Evolutionary conservation across 1,140 invertebrate genomes (phyloP).

Genomic region (Rhizoglyphus robini): DNA sequence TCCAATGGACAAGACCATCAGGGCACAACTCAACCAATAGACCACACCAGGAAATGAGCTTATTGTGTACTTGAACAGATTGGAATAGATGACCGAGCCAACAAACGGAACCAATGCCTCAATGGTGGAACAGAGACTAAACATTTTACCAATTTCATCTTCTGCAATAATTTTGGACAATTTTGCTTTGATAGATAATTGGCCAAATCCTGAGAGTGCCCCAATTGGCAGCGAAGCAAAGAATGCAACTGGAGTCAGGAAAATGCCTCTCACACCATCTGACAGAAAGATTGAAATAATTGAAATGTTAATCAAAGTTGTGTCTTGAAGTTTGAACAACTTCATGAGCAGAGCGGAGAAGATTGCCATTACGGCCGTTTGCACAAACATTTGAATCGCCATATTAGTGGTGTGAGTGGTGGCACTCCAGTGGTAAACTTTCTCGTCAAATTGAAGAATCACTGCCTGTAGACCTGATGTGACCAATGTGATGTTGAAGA

Average conservation of each 20-base stretch:
- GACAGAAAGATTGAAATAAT: neutral
- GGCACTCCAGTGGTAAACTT: neutral
- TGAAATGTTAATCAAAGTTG: neutral
- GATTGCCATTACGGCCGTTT: neutral
- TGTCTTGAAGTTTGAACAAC: neutral
- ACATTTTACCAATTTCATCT: slow-evolving; percentile 11
- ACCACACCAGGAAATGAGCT: neutral
- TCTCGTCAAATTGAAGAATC: neutral
- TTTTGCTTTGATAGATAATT: neutral
- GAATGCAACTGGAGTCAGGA: neutral
- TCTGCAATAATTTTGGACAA: neutral
- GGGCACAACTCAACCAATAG: neutral
- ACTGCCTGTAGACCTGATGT: neutral
- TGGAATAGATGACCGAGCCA: neutral
- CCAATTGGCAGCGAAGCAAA: neutral
- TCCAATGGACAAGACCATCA: neutral
- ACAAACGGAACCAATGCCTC: slow-evolving; percentile 2
- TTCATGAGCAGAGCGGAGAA: neutral
- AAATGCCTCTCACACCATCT: neutral
- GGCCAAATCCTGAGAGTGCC: neutral
- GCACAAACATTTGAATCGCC: neutral
- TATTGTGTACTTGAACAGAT: neutral
- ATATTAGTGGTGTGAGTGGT: neutral
- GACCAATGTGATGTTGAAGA: neutral
- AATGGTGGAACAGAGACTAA: neutral